A percentile compares a stretch with the other conserved stretches of the same genome.
Conservation (phyloP, 2,797 vertebrate genomes). For the Anisognathus igniventris region DNA sequence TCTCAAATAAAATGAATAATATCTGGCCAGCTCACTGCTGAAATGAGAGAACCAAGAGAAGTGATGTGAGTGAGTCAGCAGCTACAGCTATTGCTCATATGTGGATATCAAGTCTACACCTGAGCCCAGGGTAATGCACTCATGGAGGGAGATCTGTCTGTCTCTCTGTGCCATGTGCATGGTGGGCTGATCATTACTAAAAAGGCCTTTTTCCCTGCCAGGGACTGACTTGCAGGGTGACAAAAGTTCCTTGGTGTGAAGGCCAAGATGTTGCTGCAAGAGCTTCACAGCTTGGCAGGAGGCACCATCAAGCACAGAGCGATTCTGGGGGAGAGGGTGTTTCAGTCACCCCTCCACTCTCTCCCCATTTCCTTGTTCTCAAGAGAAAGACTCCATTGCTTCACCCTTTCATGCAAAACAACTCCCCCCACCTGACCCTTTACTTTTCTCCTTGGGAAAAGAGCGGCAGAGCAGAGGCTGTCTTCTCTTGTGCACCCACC, state of each 20-base stretch:
- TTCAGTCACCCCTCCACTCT: background rate
- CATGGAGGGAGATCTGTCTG: background rate
- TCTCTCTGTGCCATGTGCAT: background rate
- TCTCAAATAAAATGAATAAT: conserved; percentile 21
- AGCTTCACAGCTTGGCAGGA: background rate
- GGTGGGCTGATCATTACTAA: background rate
- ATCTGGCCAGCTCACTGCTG: conserved; percentile 2
- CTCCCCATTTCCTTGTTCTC: background rate
- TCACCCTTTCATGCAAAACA: background rate
- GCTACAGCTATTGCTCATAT: background rate
- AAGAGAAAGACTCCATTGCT: background rate
- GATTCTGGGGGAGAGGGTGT: background rate
- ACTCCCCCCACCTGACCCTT: rapidly evolving
- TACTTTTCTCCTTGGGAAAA: background rate
- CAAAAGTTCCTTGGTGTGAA: background rate
- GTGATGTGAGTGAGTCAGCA: conserved; percentile 44
- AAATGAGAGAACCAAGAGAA: background rate
- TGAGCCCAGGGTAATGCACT: background rate
- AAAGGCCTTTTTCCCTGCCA: background rate
- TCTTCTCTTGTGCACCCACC: background rate
- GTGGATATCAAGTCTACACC: background rate
- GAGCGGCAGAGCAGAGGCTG: background rate
- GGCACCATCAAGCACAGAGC: background rate
- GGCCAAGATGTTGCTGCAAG: background rate
- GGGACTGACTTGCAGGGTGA: background rate